phyloP scores from a whole-genome alignment of 2,888 invertebrate genomes.

The Dendrolimus houi region DNA sequence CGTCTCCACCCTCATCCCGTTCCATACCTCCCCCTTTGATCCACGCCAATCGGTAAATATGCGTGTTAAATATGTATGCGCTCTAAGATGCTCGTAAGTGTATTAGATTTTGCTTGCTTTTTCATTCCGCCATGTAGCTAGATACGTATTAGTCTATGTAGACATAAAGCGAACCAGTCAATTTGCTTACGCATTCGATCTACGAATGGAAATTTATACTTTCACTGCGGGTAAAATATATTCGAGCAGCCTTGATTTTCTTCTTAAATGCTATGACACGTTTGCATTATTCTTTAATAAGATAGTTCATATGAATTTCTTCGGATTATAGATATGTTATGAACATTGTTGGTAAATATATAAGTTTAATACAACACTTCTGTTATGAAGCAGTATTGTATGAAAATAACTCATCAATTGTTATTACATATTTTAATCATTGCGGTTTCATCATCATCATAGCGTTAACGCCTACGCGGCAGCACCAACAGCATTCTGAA shows the following conservation, averaged over 20 bases:
- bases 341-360: neutral
- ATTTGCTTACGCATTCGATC: constrained; percentile 45
- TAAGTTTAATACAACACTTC: neutral
- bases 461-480: too few species aligned
- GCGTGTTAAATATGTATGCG: constrained; percentile 76
- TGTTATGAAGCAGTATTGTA: too few species aligned
- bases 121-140: constrained; percentile 65
- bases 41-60: constrained; percentile 75
- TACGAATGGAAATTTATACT: constrained; percentile 42
- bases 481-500: too few species aligned
- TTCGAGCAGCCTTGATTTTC: constrained; percentile 16
- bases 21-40: constrained; percentile 45
- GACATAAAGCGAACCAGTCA: constrained; percentile 35
- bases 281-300: constrained; percentile 2
- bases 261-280: constrained; percentile 1
- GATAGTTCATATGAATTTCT: constrained; percentile 1
- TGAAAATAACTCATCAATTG: too few species aligned
- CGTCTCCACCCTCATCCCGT: constrained; percentile 49
- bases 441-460: too few species aligned
- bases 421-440: too few species aligned
- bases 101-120: constrained; percentile 73
- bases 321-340: neutral
- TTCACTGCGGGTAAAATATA: constrained; percentile 9
- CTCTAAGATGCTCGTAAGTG: constrained; percentile 72
- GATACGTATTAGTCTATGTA: constrained; percentile 34